These are phyloP conservation scores for Passer montanus DNA, from an alignment of 2,113 vertebrate species.

Conservation along the genomic window DNA sequence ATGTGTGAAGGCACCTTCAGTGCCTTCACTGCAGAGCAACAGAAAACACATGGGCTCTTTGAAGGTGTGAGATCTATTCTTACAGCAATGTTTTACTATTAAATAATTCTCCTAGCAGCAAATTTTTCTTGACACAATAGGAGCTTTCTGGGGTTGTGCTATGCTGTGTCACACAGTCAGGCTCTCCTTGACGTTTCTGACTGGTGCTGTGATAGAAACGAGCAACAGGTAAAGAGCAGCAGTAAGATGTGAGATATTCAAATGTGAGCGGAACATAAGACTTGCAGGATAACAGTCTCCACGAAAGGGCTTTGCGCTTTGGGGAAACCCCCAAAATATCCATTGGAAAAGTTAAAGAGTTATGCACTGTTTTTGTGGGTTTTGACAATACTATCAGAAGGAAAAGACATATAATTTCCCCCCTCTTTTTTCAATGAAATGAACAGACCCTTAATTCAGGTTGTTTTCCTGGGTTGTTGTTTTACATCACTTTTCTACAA, in stretches of 20 bases:
- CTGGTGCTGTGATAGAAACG: not conserved
- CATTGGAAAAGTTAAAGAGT: not conserved
- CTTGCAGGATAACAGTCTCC: not conserved
- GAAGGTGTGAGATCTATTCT: not conserved
- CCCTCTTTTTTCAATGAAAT: not conserved
- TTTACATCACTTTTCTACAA: conserved; percentile 16
- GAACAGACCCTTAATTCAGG: not conserved
- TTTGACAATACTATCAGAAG: not conserved
- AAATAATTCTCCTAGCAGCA: not conserved
- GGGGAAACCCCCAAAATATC: not conserved
- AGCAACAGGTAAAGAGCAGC: not conserved
- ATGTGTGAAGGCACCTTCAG: not conserved
- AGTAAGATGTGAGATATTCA: not conserved
- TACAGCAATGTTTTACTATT: not conserved
- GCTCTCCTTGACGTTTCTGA: not conserved
- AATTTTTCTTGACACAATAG: not conserved
- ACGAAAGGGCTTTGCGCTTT: not conserved
- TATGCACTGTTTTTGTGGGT: not conserved
- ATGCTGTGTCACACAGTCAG: not conserved
- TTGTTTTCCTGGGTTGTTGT: not conserved
- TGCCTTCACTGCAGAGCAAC: not conserved
- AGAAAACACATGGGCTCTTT: not conserved
- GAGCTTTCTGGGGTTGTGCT: not conserved
- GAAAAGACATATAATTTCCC: not conserved
- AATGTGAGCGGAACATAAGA: not conserved